Conservation (phyloP, 1,140 invertebrate species). For the Penaeus indicus region DNA sequence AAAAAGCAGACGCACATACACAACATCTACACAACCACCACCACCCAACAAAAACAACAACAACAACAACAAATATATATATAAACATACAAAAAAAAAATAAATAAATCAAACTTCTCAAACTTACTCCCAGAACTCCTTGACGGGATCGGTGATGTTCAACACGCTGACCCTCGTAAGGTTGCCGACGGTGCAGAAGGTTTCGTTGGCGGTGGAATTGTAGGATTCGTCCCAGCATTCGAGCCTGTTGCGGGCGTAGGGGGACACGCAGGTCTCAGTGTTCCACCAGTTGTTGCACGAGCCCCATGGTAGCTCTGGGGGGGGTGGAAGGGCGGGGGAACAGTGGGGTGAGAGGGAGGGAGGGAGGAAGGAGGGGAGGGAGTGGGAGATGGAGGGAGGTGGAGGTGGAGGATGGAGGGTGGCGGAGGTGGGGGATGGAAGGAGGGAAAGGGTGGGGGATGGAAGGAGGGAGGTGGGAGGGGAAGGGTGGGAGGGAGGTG, state of each 20-base stretch:
- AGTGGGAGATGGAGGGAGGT: not conserved
- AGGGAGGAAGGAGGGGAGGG: too few relatives aligned
- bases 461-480: not conserved
- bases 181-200: constrained; percentile 64
- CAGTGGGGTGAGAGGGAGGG: not conserved
- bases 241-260: constrained; percentile 81
- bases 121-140: constrained; percentile 96
- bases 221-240: constrained; percentile 75
- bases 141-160: constrained; percentile 87
- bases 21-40: not conserved
- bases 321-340: not conserved
- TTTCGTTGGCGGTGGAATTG: constrained; percentile 68
- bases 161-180: constrained; percentile 48
- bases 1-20: not conserved
- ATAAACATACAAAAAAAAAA: not conserved
- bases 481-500: not conserved
- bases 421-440: not conserved
- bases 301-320: constrained; percentile 92
- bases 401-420: not conserved
- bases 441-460: not conserved
- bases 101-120: not conserved
- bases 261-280: constrained; percentile 84
- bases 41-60: not conserved
- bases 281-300: constrained; percentile 96
- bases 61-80: not conserved